Evolutionary conservation across 2,113 vertebrate genomes (phyloP).

Genomic region (Conger conger): DNA sequence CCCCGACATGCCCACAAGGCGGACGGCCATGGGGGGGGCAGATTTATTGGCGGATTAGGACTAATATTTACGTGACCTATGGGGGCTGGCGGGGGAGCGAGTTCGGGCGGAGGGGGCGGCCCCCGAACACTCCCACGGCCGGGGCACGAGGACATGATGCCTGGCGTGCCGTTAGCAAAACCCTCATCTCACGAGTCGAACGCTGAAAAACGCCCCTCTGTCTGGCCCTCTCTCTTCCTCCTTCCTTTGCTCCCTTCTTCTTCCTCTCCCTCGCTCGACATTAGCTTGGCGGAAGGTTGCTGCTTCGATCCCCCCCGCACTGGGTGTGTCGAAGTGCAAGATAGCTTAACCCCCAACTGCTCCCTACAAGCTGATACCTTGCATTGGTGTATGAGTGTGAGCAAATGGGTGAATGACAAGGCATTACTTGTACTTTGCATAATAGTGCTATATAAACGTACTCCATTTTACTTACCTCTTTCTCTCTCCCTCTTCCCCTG

Average conservation of each 20-base stretch:
- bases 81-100: constrained; percentile 53
- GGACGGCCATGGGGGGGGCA: constrained; percentile 39
- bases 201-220: not conserved
- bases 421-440: too few species aligned
- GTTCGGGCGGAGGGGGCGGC: constrained; percentile 34
- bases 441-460: too few species aligned
- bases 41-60: constrained; percentile 66
- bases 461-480: not conserved
- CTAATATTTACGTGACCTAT: constrained; percentile 70
- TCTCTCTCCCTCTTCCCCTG: too few species aligned
- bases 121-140: constrained; percentile 16
- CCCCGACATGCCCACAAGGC: constrained; percentile 1
- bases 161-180: constrained; percentile 21
- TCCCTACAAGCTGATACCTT: too few species aligned
- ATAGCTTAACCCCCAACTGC: too few species aligned
- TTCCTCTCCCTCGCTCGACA: not conserved
- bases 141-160: not conserved
- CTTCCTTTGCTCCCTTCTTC: not conserved
- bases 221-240: not conserved
- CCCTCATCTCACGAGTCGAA: constrained; percentile 24
- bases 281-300: too few species aligned
- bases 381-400: too few species aligned
- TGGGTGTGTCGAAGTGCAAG: too few species aligned
- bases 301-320: too few species aligned
- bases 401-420: too few species aligned